Conservation (phyloP, 2,888 invertebrate species). For the Malacosoma neustria region DNA sequence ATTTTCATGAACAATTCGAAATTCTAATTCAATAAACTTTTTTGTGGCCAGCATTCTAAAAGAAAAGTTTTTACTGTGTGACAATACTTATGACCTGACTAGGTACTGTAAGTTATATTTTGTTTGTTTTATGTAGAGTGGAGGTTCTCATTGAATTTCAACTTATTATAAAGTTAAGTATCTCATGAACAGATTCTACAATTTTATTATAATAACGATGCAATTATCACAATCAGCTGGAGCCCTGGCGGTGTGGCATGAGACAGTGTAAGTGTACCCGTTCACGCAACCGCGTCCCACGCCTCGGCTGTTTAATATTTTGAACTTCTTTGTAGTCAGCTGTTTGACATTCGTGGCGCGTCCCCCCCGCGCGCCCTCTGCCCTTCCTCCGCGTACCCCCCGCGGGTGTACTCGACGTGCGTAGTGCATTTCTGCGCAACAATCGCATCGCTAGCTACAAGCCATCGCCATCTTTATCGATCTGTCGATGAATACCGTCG, state of each 20-base stretch:
- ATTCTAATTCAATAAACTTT: too few species aligned
- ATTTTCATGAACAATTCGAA: too few species aligned
- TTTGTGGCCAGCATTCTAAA: too few species aligned
- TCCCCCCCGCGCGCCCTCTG: constrained; percentile 14
- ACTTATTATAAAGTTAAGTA: background rate
- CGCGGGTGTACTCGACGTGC: constrained; percentile 18
- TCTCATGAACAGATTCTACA: too few species aligned
- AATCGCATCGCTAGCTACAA: constrained; percentile 24
- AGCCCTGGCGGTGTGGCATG: background rate
- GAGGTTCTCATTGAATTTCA: background rate
- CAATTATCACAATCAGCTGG: background rate
- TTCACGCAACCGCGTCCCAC: background rate
- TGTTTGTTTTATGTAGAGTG: too few species aligned
- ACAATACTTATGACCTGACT: too few species aligned
- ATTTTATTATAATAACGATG: too few species aligned
- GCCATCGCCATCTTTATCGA: constrained; percentile 47
- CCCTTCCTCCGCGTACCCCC: constrained; percentile 14
- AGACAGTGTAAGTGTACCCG: background rate
- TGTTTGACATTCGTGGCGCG: constrained; percentile 50
- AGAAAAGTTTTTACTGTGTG: too few species aligned
- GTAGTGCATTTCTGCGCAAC: constrained; percentile 42
- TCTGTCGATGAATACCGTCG: constrained; percentile 25
- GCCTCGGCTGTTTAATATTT: constrained; percentile 15
- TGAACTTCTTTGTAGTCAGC: constrained; percentile 52
- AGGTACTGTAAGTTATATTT: too few species aligned